A percentile compares a stretch with the other conserved stretches of the same genome.
Conservation (phyloP, 2,888 invertebrate genomes). For the Drosophila ustulata region DNA sequence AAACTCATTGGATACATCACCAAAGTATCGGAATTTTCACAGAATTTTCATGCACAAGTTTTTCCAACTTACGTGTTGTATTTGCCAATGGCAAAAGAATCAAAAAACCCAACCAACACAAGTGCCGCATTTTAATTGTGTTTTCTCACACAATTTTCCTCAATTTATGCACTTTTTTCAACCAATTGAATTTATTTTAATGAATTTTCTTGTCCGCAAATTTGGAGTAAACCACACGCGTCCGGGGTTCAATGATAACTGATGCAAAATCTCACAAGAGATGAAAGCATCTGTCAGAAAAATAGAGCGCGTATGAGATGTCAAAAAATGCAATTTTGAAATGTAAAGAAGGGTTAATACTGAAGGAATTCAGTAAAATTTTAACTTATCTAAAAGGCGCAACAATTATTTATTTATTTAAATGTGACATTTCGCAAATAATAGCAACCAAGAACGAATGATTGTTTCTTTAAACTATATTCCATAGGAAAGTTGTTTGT, state of each 20-base stretch:
- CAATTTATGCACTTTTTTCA: constrained; percentile 11
- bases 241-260: constrained; percentile 48
- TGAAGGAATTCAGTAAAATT: not conserved
- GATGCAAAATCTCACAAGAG: constrained; percentile 29
- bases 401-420: too few species aligned
- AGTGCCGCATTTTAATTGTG: constrained; percentile 61
- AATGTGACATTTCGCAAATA: too few species aligned
- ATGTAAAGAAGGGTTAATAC: not conserved
- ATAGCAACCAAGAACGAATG: too few species aligned
- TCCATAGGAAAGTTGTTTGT: too few species aligned
- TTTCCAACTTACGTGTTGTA: constrained; percentile 73
- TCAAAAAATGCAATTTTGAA: not conserved
- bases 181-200: not conserved
- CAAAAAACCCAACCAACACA: constrained; percentile 63
- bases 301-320: not conserved
- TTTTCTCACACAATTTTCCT: constrained; percentile 1
- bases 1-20: constrained; percentile 64
- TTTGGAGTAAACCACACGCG: constrained; percentile 39
- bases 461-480: too few species aligned
- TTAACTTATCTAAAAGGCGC: not conserved
- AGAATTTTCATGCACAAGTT: constrained; percentile 21
- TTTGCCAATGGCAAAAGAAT: constrained; percentile 64
- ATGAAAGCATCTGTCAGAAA: constrained; percentile 5
- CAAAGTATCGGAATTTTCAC: constrained; percentile 69
- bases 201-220: constrained; percentile 25